Evolutionary conservation across 2,888 invertebrate species (phyloP), one percentile per base, ranked within the genome.

Genomic region (Tolmerus cingulatus): DNA sequence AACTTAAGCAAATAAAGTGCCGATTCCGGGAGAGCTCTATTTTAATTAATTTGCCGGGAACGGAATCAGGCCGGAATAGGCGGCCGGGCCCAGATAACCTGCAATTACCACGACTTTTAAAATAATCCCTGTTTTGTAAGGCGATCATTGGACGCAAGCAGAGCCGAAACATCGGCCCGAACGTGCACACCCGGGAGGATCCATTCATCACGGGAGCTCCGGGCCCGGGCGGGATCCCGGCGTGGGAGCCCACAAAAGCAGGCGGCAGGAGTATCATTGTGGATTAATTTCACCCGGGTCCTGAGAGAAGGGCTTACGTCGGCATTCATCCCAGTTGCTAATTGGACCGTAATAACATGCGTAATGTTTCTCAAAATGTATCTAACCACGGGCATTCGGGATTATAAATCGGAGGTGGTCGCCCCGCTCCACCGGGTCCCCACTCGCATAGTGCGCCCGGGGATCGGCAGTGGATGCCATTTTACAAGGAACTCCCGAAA

Each of bases 361-460:
- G 81, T 81, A 81, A 81, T 81, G 81, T 81, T 51, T 81, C 81
- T 81, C 51, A 55, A 81, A 43, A 81, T 81, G 27, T 81, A 81
- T 81, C 81, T 81, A 81, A 81, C 51, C 51, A 46, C 81, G 51
- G 30, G 16, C 37, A 51, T 81, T 81, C 55, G 27, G 51, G 81
- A 43, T 81, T 81, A 43, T 81, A 81, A 81, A 81, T 81, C 30
- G 55, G 43, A 81, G 81, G 23, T 81, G 55, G 81, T 81, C 81
- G 14, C 19, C 46, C 43, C 23, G 19, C 8, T 3, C 19, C 78
- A 19, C 55, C 55, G 30, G 30, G 3, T 2, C 30, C 16, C 46
- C 46, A 37, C 27, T 14, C n/a, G 37, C 19, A 34, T 37, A 76
- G 9, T 66, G 23, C 16, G 43, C 43, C 23, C 78, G 46, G 19